phyloP scores from a whole-genome alignment of 2,113 vertebrate species.

The Trichechus manatus region DNA sequence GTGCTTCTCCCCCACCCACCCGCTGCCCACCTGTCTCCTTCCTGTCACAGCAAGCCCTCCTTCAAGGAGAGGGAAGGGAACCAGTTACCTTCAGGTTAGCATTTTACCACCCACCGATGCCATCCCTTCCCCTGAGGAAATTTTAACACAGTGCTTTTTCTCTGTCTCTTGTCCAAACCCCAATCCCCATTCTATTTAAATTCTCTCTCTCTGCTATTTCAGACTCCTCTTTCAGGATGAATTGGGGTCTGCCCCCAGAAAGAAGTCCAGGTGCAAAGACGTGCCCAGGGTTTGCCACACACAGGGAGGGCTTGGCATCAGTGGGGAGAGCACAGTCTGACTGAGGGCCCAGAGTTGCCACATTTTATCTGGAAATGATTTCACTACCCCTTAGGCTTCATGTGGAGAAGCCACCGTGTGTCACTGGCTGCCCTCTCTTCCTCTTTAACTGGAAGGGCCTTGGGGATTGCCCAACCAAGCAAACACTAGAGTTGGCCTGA shows the following conservation, averaged over 20 bases:
- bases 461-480: neutral
- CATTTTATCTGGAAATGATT: neutral
- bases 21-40: neutral
- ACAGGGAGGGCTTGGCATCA: neutral
- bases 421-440: neutral
- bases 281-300: neutral
- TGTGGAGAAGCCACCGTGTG: neutral
- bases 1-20: neutral
- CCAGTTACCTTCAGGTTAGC: neutral
- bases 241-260: neutral
- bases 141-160: neutral
- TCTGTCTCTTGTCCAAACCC: neutral
- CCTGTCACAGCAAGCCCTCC: neutral
- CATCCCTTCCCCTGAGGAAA: neutral
- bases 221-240: neutral
- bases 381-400: neutral
- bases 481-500: fast-evolving
- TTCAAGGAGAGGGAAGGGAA: neutral
- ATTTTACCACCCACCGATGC: neutral
- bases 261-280: neutral
- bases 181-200: neutral
- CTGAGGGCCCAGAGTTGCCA: no score
- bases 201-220: neutral
- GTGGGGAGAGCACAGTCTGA: neutral
- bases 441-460: neutral